These are phyloP conservation scores for Poecilobothrus nobilitatus DNA, from an alignment of 2,888 invertebrate species.

Conservation along the genomic window DNA sequence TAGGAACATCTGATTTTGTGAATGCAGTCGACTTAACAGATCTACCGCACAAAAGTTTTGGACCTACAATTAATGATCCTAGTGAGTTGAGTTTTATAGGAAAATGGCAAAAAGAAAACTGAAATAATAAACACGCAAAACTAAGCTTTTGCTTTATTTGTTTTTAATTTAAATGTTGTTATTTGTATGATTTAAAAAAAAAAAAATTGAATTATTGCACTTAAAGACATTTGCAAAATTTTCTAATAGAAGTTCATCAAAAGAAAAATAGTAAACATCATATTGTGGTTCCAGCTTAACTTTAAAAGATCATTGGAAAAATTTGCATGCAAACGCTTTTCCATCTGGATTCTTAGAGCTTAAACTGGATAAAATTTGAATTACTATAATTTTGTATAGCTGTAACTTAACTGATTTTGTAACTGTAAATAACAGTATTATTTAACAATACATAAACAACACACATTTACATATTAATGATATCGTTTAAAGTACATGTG, in stretches of 20 bases:
- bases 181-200: not conserved
- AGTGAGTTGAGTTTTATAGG: constrained; percentile 51
- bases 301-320: not conserved
- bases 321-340: not conserved
- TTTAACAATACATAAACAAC: not conserved
- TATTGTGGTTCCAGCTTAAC: too few relatives aligned
- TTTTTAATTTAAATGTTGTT: too few relatives aligned
- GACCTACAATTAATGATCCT: constrained; percentile 69
- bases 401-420: too few relatives aligned
- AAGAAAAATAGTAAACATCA: too few relatives aligned
- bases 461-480: not conserved
- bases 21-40: constrained; percentile 55
- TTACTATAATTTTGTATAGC: too few relatives aligned
- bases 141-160: not conserved
- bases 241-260: too few relatives aligned
- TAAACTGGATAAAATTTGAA: too few relatives aligned
- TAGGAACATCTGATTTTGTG: constrained; percentile 58
- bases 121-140: not conserved
- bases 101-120: constrained; percentile 23
- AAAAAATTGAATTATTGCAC: not conserved
- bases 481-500: not conserved
- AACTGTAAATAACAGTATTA: not conserved
- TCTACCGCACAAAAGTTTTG: constrained; percentile 53
- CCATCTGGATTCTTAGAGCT: too few relatives aligned
- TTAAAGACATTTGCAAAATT: too few relatives aligned